These are phyloP conservation scores for Suricata suricatta DNA, from an alignment of 2,113 vertebrate species.

Conservation along the genomic window DNA sequence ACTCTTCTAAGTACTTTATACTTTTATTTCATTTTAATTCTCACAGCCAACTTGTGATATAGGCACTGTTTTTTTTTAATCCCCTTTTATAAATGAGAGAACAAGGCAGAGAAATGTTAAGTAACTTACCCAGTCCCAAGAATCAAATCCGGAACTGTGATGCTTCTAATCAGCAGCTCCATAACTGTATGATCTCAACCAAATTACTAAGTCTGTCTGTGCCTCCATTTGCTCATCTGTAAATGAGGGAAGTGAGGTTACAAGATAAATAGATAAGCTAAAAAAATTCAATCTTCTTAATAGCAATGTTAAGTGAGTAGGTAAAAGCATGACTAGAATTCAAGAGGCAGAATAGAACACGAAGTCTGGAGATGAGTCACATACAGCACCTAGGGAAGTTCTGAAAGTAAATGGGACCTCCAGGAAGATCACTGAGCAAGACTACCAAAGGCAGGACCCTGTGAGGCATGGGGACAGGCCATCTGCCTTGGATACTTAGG, in stretches of 20 bases:
- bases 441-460: neutral
- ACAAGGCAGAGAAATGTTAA: neutral
- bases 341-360: neutral
- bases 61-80: neutral
- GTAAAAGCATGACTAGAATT: neutral
- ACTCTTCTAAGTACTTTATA: neutral
- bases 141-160: neutral
- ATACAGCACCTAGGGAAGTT: neutral
- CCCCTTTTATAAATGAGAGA: neutral
- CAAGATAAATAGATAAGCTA: neutral
- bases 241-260: neutral
- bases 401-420: neutral
- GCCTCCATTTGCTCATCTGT: neutral
- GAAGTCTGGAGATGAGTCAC: neutral
- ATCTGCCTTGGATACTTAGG: neutral
- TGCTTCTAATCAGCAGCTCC: neutral
- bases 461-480: fast-evolving
- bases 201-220: neutral
- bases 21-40: constrained; percentile 16
- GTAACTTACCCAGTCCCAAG: neutral
- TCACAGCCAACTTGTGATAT: neutral
- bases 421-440: neutral
- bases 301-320: neutral
- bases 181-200: neutral
- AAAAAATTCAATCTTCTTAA: neutral